Evolutionary conservation across 2,888 invertebrate genomes (phyloP).

Genomic region (Apodemia mormo): DNA sequence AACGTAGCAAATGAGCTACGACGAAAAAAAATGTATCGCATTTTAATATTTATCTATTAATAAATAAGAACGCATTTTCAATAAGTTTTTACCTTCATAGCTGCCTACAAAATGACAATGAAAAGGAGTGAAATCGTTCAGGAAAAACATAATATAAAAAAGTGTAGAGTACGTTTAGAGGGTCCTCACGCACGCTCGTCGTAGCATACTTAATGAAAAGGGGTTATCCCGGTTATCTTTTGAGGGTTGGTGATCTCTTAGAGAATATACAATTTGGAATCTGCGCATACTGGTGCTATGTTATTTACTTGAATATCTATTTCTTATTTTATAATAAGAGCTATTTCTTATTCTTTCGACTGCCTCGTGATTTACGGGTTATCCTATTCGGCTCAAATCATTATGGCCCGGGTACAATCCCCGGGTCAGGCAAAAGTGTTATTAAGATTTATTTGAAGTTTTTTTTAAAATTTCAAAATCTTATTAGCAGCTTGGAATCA

Average conservation of each 20-base stretch:
- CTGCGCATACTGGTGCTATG: too few species aligned
- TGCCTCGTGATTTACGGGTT: too few species aligned
- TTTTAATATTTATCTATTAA: background rate
- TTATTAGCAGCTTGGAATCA: too few species aligned
- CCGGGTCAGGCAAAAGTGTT: too few species aligned
- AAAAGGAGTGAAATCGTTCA: conserved; percentile 29
- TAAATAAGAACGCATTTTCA: background rate
- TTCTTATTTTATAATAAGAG: too few species aligned
- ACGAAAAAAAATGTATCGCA: background rate
- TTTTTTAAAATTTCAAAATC: too few species aligned
- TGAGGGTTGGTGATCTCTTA: conserved; percentile 35
- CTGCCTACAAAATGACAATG: conserved; percentile 20
- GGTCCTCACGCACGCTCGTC: conserved; percentile 30
- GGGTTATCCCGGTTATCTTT: conserved; percentile 39
- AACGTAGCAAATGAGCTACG: background rate
- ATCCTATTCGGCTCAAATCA: too few species aligned
- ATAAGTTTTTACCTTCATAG: background rate
- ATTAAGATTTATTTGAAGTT: too few species aligned
- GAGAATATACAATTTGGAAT: too few species aligned
- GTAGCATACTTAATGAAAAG: conserved; percentile 43
- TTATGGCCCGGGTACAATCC: too few species aligned
- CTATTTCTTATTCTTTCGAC: too few species aligned
- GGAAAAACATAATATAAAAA: conserved; percentile 26
- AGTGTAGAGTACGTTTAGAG: conserved; percentile 25
- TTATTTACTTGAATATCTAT: too few species aligned